phyloP scores from a whole-genome alignment of 1,140 invertebrate species.

The Cyclina sinensis region DNA sequence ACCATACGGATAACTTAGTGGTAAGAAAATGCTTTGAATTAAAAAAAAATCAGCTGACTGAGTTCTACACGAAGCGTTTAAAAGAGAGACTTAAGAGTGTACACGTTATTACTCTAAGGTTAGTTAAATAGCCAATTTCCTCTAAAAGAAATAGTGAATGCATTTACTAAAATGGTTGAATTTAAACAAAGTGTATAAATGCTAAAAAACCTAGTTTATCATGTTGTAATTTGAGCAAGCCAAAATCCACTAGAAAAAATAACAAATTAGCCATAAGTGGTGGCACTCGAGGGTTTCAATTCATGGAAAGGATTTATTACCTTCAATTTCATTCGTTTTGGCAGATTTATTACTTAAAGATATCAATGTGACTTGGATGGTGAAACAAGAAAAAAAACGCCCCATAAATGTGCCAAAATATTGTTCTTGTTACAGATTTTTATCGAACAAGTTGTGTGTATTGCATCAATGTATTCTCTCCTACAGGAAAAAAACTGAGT shows the following conservation, averaged over 20 bases:
- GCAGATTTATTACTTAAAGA: slow-evolving; percentile 67
- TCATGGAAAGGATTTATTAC: slow-evolving; percentile 60
- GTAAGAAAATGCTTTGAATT: too few species aligned
- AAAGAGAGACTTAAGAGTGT: too few species aligned
- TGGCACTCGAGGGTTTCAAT: slow-evolving; percentile 46
- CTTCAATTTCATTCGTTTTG: slow-evolving; percentile 68
- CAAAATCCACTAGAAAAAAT: slow-evolving; percentile 37
- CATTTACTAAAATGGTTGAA: too few species aligned
- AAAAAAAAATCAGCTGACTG: too few species aligned
- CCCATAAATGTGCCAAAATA: slow-evolving; percentile 18
- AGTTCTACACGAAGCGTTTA: too few species aligned
- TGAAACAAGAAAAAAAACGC: slow-evolving; percentile 40
- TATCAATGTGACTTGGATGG: slow-evolving; percentile 53
- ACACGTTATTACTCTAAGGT: too few species aligned
- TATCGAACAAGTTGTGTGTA: slow-evolving; percentile 25
- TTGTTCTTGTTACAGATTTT: slow-evolving; percentile 41
- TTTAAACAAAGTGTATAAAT: too few species aligned
- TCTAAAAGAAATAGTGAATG: too few species aligned
- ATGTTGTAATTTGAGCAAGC: background rate
- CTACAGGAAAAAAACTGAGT: background rate
- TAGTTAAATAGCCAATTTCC: too few species aligned
- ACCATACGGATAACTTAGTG: too few species aligned
- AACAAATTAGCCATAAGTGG: background rate
- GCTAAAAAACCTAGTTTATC: background rate
- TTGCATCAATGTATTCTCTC: background rate